These are phyloP conservation scores for Dinomys branickii DNA, from an alignment of 2,113 vertebrate genomes.

Conservation along the genomic window DNA sequence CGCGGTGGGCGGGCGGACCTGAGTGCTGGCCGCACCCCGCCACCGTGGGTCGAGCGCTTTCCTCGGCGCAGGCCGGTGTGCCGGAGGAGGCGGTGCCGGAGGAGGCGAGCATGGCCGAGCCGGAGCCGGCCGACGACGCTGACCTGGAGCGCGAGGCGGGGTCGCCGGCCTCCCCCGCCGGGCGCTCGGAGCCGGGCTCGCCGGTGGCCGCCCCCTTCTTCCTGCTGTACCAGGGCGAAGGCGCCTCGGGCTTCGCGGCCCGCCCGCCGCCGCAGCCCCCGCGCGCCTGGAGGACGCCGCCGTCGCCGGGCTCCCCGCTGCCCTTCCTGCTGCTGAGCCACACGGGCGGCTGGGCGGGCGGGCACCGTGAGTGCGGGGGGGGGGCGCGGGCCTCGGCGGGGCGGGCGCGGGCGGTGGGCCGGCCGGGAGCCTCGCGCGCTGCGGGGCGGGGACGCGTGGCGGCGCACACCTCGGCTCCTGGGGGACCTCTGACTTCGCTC, in stretches of 20 bases:
- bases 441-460: not conserved
- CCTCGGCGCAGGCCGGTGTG: not conserved
- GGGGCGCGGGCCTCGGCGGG: not conserved
- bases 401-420: not conserved
- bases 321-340: slow-evolving; percentile 84
- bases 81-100: slow-evolving; percentile 63
- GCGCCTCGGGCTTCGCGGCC: slow-evolving; percentile 77
- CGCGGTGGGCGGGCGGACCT: no score
- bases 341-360: slow-evolving; percentile 67
- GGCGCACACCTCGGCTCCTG: not conserved
- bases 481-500: slow-evolving; percentile 19
- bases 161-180: slow-evolving; percentile 50
- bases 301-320: slow-evolving; percentile 77
- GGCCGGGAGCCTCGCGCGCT: not conserved
- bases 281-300: slow-evolving; percentile 82
- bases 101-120: not conserved
- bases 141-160: slow-evolving; percentile 47
- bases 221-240: slow-evolving; percentile 85
- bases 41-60: not conserved
- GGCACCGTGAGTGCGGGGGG: slow-evolving; percentile 81
- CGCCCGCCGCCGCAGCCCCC: slow-evolving; percentile 77
- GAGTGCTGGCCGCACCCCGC: no score
- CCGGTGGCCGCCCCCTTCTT: slow-evolving; percentile 86
- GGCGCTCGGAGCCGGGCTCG: slow-evolving; percentile 72
- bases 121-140: slow-evolving; percentile 37